phyloP scores from a whole-genome alignment of 2,888 invertebrate species.

The Lepidocyrtoides sp. region DNA sequence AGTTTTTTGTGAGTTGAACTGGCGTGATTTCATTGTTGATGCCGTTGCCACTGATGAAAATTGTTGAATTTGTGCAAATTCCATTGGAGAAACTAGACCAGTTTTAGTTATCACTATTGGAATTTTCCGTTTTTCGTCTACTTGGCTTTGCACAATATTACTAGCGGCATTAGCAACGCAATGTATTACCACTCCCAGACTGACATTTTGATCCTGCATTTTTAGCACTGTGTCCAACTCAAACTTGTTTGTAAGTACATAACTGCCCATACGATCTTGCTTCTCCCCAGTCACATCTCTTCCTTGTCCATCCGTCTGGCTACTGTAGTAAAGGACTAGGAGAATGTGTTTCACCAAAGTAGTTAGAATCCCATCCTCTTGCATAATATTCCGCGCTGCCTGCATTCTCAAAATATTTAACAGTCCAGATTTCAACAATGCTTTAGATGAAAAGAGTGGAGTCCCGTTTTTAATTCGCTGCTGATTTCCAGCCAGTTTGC shows the following conservation, averaged over 20 bases:
- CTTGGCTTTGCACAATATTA: slow-evolving; percentile 62
- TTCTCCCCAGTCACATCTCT: background rate
- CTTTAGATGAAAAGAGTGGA: slow-evolving; percentile 66
- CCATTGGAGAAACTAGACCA: too few species aligned
- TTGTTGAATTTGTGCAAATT: background rate
- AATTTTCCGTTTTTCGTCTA: slow-evolving; percentile 17
- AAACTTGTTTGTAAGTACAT: slow-evolving; percentile 74
- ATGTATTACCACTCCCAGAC: slow-evolving; percentile 82
- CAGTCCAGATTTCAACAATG: slow-evolving; percentile 33
- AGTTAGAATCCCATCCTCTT: slow-evolving; percentile 58
- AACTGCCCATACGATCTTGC: slow-evolving; percentile 33
- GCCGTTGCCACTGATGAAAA: background rate
- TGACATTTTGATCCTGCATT: slow-evolving; percentile 79
- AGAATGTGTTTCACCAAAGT: slow-evolving; percentile 78
- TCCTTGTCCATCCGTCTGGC: slow-evolving; percentile 60
- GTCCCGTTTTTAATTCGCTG: slow-evolving; percentile 72
- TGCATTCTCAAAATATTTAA: slow-evolving; percentile 79
- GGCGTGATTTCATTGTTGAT: background rate
- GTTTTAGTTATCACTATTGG: background rate
- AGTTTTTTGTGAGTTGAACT: background rate
- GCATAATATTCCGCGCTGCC: slow-evolving; percentile 56
- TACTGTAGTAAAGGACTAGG: slow-evolving; percentile 79
- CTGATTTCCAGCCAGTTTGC: slow-evolving; percentile 75
- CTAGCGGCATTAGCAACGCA: slow-evolving; percentile 77
- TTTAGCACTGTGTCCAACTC: slow-evolving; percentile 60